Evolutionary conservation across 2,797 vertebrate genomes (phyloP).

Genomic region (Lacerta bilineata): DNA sequence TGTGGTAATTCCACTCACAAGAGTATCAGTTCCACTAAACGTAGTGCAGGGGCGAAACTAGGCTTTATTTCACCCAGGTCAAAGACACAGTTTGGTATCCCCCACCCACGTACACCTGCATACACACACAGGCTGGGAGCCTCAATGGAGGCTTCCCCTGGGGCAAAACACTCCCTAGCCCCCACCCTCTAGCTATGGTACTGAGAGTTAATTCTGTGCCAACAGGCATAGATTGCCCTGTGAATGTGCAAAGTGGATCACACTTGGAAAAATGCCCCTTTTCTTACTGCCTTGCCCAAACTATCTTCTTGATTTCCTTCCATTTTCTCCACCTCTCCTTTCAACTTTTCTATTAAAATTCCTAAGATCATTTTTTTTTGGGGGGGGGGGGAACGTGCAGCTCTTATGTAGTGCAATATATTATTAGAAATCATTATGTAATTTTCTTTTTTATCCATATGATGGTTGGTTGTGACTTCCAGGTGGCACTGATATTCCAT

Average conservation of each 20-base stretch:
- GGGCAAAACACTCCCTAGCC: too few species aligned
- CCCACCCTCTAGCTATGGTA: too few species aligned
- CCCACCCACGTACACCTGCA: too few species aligned
- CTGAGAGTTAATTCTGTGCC: not conserved
- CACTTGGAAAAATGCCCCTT: not conserved
- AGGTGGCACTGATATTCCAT: not conserved
- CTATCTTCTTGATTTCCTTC: not conserved
- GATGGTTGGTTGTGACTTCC: not conserved
- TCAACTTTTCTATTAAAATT: not conserved
- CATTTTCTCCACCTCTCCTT: not conserved
- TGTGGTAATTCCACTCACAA: not conserved
- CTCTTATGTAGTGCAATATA: not conserved
- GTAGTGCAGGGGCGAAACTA: not conserved
- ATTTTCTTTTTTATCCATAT: not conserved
- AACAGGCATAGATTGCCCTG: not conserved
- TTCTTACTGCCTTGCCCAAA: not conserved
- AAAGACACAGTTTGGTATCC: too few species aligned
- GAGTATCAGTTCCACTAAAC: not conserved
- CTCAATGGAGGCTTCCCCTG: too few species aligned
- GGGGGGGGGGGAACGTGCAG: not conserved
- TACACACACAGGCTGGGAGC: too few species aligned
- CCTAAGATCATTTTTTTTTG: not conserved
- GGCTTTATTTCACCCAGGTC: too few species aligned
- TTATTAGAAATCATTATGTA: not conserved
- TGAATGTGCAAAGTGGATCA: not conserved